Percentiles rank a stretch among this genome's conserved stretches.
phyloP scores from a whole-genome alignment of 2,113 vertebrate species.

The Carollia perspicillata region DNA sequence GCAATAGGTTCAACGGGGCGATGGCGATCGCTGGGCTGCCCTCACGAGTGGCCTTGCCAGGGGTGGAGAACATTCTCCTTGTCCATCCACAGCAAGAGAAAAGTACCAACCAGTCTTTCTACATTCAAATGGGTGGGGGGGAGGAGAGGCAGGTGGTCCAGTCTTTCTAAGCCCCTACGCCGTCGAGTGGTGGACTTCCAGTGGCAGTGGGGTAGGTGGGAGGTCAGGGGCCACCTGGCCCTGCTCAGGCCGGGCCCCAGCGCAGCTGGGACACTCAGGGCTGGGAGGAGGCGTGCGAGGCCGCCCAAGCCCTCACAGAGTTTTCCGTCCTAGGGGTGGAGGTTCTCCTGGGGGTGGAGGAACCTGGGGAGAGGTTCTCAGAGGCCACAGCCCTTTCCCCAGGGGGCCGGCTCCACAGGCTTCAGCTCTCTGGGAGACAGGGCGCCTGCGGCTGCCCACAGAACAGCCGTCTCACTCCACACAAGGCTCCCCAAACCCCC shows the following conservation, averaged over 20 bases:
- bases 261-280: background rate
- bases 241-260: background rate
- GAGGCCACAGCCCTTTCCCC: background rate
- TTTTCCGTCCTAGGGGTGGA: background rate
- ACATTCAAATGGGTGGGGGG: conserved; percentile 32
- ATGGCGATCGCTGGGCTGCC: background rate
- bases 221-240: background rate
- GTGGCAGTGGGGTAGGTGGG: background rate
- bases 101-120: conserved; percentile 46
- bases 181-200: conserved; percentile 50
- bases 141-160: background rate
- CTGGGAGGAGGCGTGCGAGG: background rate
- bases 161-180: background rate
- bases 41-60: background rate
- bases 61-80: background rate
- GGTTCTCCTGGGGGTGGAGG: background rate
- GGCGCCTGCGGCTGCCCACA: background rate
- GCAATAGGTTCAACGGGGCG: background rate
- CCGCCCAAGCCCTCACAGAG: background rate
- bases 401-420: background rate
- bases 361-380: background rate
- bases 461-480: background rate
- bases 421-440: background rate
- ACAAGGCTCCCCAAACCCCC: background rate
- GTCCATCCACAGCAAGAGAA: background rate